Conservation (phyloP, 2,888 invertebrate species). For the Coleophora flavipennella region DNA sequence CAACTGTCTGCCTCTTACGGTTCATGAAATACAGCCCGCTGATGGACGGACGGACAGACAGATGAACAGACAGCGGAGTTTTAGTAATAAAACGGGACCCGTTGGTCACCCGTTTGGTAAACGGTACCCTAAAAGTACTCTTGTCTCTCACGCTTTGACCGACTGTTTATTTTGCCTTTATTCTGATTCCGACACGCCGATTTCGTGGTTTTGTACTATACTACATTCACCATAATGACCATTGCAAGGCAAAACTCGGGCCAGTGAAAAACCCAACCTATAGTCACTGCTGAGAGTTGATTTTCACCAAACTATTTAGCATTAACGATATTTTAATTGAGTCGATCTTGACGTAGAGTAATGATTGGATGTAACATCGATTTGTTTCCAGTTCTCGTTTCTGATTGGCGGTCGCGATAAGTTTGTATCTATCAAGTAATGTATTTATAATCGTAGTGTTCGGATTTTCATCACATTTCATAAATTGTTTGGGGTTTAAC, state of each 20-base stretch:
- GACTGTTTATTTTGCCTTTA: slow-evolving; percentile 69
- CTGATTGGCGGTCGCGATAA: slow-evolving; percentile 70
- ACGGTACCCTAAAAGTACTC: slow-evolving; percentile 25
- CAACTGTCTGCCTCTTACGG: too few species aligned
- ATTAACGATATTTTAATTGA: slow-evolving; percentile 74
- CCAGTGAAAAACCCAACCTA: slow-evolving; percentile 34
- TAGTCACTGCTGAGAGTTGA: slow-evolving; percentile 30
- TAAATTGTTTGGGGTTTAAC: slow-evolving; percentile 13
- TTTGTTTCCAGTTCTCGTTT: slow-evolving; percentile 70
- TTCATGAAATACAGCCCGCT: too few species aligned
- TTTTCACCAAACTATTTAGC: slow-evolving; percentile 37
- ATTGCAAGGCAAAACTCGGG: slow-evolving; percentile 46
- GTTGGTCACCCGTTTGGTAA: too few species aligned
- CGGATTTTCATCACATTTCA: slow-evolving; percentile 38
- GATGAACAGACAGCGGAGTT: too few species aligned
- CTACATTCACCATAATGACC: slow-evolving; percentile 68
- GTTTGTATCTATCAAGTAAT: slow-evolving; percentile 65
- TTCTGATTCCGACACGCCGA: slow-evolving; percentile 66
- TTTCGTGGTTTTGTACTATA: slow-evolving; percentile 69
- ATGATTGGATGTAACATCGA: slow-evolving; percentile 72
- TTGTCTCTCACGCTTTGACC: slow-evolving; percentile 43
- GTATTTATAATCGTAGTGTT: slow-evolving; percentile 57
- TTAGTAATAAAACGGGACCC: too few species aligned
- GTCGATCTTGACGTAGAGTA: slow-evolving; percentile 70
- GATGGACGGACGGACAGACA: too few species aligned